phyloP scores from a whole-genome alignment of 2,797 vertebrate genomes.

The Pteropus rufus region DNA sequence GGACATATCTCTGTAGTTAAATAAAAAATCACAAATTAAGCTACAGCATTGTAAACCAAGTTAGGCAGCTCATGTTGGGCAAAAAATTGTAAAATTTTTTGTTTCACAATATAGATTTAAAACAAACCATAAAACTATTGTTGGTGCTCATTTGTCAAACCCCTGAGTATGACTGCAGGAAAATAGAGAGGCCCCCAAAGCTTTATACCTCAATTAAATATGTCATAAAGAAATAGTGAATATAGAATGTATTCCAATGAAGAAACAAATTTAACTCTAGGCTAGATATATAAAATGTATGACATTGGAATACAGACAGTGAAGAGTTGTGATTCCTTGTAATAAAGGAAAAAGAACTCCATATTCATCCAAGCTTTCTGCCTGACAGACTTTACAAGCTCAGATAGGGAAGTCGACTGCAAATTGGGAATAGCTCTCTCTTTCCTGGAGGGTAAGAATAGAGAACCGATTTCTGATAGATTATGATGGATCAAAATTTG shows the following conservation, averaged over 20 bases:
- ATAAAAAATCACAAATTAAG: conserved; percentile 1
- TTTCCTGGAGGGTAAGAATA: neutral
- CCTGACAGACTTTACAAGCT: neutral
- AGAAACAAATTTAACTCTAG: neutral
- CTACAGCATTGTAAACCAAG: neutral
- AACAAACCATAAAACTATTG: neutral
- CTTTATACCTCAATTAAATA: neutral
- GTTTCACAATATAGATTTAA: neutral
- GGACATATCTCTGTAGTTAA: neutral
- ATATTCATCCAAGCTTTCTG: neutral
- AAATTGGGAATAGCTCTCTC: neutral
- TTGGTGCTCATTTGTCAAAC: neutral
- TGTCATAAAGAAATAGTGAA: neutral
- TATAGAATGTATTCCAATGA: neutral
- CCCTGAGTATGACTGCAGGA: neutral
- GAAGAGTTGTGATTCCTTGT: neutral
- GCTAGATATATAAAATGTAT: neutral
- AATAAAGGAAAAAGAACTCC: neutral
- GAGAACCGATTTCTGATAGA: neutral
- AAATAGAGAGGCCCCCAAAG: neutral
- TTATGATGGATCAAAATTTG: neutral
- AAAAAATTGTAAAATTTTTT: neutral
- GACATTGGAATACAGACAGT: neutral
- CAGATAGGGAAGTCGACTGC: neutral
- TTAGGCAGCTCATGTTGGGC: neutral